These are phyloP conservation scores for Pyrocephalus nanus DNA, from an alignment of 2,797 vertebrate species.

Conservation along the genomic window DNA sequence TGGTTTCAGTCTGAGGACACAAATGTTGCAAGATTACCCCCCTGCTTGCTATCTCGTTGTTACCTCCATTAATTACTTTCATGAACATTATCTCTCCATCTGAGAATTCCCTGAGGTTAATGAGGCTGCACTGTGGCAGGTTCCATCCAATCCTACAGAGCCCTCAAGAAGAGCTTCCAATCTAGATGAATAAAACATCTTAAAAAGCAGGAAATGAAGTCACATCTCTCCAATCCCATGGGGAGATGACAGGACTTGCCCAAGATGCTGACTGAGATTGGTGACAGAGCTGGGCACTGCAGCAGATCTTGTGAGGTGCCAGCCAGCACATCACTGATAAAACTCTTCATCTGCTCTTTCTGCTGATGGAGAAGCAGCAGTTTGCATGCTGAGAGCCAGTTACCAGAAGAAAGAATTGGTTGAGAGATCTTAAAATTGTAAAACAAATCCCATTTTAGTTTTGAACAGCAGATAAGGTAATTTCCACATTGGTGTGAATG, in stretches of 20 bases:
- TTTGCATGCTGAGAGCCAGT: neutral
- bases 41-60: neutral
- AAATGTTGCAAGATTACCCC: neutral
- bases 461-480: neutral
- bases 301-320: neutral
- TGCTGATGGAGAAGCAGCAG: neutral
- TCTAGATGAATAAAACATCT: neutral
- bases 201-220: constrained; percentile 14
- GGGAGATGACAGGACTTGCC: constrained; percentile 9
- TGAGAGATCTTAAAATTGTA: neutral
- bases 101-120: neutral
- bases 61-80: neutral
- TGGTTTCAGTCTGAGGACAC: neutral
- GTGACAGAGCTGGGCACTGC: neutral
- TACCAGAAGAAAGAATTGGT: neutral
- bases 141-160: neutral
- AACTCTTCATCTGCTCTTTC: neutral
- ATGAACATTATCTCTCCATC: neutral
- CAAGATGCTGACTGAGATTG: neutral
- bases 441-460: neutral
- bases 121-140: neutral
- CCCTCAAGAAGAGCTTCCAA: neutral
- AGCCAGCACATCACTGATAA: neutral
- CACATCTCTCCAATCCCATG: fast-evolving
- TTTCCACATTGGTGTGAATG: neutral